Evolutionary conservation across 2,888 invertebrate genomes (phyloP), one percentile per base, ranked within the genome.

Genomic region (Drosophila anomelani): DNA sequence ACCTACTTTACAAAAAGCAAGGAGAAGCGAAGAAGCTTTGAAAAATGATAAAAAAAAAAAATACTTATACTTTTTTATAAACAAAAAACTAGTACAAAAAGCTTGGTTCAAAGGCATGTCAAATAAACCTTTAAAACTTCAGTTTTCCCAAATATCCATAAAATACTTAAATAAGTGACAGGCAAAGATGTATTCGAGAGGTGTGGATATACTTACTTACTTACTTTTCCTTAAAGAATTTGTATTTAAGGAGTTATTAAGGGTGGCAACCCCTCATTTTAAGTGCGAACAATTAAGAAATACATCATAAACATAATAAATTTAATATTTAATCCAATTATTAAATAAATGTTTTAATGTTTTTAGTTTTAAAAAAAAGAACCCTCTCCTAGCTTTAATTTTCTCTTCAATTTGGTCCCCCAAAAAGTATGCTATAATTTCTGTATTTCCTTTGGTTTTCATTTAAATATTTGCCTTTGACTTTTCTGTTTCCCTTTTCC

Each of bases 41-140:
- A 17, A 29, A 29, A 47, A 47, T 23, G 43, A 72, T 20, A 20
- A 20, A 20, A 20, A 74, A 46, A 34, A 44, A 44, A 17, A 38
- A 46, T 15, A 26, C 61, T 44, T 34, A 23, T 38, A 26, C 61
- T 44, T 34, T 29, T 38, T 20, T 43, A 70, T 54, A 79, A 66
- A 72, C 69, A 75, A 75, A 71, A 83, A 84, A 86, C 87, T 83
- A 88, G 87, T 60, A 72, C 78, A 80, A 49, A 80, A 79, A 76
- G 69, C 62, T 75, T 75, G 61, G 36, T 43, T 66, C 43, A 51
- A 60, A 60, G 56, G 58, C 49, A 38, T 23, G 26, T 12, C 10
- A 15, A 29, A 62, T 46, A 17, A 17, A 8, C 34, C 23, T 61
- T 67, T 32, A 43, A 34, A 29, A 29, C 23, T 23, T 2, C 9